Evolutionary conservation across 1,140 invertebrate genomes (phyloP), one percentile per base, ranked within the genome.

Genomic region (Riptortus pedestris): DNA sequence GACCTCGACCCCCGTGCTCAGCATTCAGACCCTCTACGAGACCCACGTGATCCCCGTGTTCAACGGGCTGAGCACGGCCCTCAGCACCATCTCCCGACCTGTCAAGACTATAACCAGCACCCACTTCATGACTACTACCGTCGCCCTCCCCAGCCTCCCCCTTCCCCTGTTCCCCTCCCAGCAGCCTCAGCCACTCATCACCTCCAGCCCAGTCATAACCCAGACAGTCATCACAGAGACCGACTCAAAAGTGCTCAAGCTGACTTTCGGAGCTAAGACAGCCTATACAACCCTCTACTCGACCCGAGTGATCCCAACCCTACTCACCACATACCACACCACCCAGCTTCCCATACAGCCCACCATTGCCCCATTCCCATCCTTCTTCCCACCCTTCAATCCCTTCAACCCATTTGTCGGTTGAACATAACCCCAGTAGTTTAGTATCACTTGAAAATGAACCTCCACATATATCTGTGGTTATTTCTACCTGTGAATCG

Each of bases 191-290:
- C 73, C 70, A 29, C 81, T 84, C 67, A 74, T 91, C 9, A 90
- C 87, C 3, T 90, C 86, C n/a, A 86, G 87, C 0, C 88, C 89
- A 0, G 77, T 91, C 16, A 79, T 91, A 0, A 81, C 88, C 48
- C 87, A 88, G 68, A 90, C 88, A 0, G 76, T 88, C 67, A 80
- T 90, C 4, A 90, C 87, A 1, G 79, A 85, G 59, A 91, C 90
- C 0, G 83, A 89, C 31, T 89, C 87, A 52, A 87, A 88, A 74
- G 78, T 92, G 20, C 74, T 93, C 20, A 90, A 91, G 72, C 75
- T 93, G 14, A 91, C 88, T 1, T 93, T 93, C 72, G 89, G 90
- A 4, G 90, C 90, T 22, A 89, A 90, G 71, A 91, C 90, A 0
- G 87, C 90, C 0, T 88, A 87, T 70, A 93, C 90, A 0, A 92